A percentile compares a stretch with the other conserved stretches of the same genome.
These are phyloP conservation scores for Ceyx melanurus DNA, from an alignment of 2,113 vertebrate species.

Conservation along the genomic window DNA sequence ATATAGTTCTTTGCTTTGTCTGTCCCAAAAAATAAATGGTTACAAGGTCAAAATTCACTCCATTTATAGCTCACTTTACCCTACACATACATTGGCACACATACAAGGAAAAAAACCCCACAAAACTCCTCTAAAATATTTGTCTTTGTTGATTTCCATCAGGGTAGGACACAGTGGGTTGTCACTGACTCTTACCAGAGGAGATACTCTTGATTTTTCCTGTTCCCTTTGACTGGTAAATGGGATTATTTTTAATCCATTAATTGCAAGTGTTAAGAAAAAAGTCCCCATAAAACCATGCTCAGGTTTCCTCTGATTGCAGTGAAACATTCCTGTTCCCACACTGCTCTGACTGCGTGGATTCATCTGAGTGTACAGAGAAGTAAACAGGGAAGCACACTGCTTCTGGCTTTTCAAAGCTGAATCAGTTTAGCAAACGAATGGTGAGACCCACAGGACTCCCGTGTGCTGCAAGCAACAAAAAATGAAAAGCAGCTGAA, in stretches of 20 bases:
- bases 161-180: not conserved
- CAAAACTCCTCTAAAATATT: not conserved
- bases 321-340: not conserved
- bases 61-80: not conserved
- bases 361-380: not conserved
- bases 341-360: accelerated
- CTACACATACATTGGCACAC: not conserved
- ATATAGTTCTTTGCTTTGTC: not conserved
- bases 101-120: too few relatives aligned
- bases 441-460: not conserved
- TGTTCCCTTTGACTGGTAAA: not conserved
- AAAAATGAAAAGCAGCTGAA: not conserved
- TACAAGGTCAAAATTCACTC: not conserved
- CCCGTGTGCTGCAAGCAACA: not conserved
- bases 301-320: not conserved
- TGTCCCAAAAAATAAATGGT: not conserved
- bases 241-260: not conserved
- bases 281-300: not conserved
- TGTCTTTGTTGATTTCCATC: not conserved
- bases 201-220: not conserved
- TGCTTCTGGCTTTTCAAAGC: not conserved
- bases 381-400: not conserved
- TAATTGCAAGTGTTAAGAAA: not conserved
- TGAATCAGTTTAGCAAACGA: not conserved
- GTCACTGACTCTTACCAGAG: not conserved